phyloP scores from a whole-genome alignment of 1,140 invertebrate genomes.

The Dysdera silvatica region DNA sequence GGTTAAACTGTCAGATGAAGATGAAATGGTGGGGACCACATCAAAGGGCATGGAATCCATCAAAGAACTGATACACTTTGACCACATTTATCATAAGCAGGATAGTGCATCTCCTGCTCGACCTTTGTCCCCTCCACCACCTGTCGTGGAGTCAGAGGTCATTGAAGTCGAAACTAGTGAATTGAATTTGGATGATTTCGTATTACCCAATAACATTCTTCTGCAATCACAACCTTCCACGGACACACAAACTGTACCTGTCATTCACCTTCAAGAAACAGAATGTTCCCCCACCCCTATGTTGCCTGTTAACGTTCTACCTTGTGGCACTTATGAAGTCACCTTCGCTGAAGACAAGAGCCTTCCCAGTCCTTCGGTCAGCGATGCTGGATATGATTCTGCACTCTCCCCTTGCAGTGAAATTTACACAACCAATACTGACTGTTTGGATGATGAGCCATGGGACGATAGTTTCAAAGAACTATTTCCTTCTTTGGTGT shows the following conservation, averaged over 20 bases:
- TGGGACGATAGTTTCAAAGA: constrained; percentile 32
- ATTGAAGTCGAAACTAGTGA: neutral
- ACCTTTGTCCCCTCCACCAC: neutral
- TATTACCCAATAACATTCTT: neutral
- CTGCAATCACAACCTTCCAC: neutral
- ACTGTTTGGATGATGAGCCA: neutral
- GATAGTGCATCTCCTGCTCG: neutral
- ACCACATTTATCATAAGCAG: constrained; percentile 33
- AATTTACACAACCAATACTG: no score
- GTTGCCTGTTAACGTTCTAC: neutral
- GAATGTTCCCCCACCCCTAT: neutral
- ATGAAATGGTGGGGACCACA: constrained; percentile 34
- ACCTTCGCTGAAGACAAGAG: neutral
- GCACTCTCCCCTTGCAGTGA: constrained; percentile 7
- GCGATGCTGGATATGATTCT: constrained; percentile 31
- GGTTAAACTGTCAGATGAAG: neutral
- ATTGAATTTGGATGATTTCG: neutral
- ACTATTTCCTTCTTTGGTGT: constrained; percentile 31
- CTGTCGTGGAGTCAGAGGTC: neutral
- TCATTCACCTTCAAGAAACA: constrained; percentile 2
- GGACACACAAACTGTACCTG: neutral
- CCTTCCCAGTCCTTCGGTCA: constrained; percentile 10
- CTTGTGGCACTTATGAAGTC: neutral
- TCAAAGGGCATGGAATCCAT: constrained; percentile 34
- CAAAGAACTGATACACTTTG: constrained; percentile 34